These are phyloP conservation scores for Condylostylus longicornis DNA, from an alignment of 1,140 invertebrate species.

Conservation along the genomic window DNA sequence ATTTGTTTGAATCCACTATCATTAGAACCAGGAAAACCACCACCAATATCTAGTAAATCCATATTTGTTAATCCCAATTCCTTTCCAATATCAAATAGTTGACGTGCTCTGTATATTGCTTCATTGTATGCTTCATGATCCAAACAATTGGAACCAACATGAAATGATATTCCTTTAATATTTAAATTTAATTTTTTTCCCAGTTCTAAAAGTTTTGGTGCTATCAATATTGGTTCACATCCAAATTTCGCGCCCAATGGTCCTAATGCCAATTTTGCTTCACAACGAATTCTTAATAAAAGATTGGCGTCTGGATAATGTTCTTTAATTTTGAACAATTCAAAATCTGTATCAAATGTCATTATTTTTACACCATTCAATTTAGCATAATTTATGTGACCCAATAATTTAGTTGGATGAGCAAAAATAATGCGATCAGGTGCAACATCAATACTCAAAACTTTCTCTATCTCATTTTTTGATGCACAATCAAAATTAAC, in stretches of 20 bases:
- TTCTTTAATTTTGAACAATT: constrained; percentile 82
- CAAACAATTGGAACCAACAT: constrained; percentile 73
- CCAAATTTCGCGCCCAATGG: constrained; percentile 93
- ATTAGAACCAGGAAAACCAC: constrained; percentile 67
- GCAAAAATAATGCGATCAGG: constrained; percentile 87
- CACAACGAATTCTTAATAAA: constrained; percentile 83
- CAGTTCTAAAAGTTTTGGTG: constrained; percentile 56
- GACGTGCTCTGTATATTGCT: constrained; percentile 50
- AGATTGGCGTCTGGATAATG: constrained; percentile 66
- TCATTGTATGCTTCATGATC: constrained; percentile 58
- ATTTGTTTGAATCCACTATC: constrained; percentile 53
- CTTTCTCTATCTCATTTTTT: constrained; percentile 68
- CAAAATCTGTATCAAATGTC: constrained; percentile 93
- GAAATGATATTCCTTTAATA: constrained; percentile 64
- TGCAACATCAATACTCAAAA: constrained; percentile 57
- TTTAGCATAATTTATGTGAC: constrained; percentile 77
- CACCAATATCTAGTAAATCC: constrained; percentile 66
- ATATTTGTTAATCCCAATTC: constrained; percentile 53
- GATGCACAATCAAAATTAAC: constrained; percentile 93
- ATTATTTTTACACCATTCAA: constrained; percentile 62
- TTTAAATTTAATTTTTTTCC: constrained; percentile 41
- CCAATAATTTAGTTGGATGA: constrained; percentile 92
- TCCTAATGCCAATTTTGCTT: constrained; percentile 74
- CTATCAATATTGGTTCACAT: constrained; percentile 66
- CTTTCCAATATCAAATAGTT: constrained; percentile 53